A percentile compares a stretch with the other conserved stretches of the same genome.
phyloP scores from a whole-genome alignment of 2,888 invertebrate genomes.

The Drosophila tanythrix region DNA sequence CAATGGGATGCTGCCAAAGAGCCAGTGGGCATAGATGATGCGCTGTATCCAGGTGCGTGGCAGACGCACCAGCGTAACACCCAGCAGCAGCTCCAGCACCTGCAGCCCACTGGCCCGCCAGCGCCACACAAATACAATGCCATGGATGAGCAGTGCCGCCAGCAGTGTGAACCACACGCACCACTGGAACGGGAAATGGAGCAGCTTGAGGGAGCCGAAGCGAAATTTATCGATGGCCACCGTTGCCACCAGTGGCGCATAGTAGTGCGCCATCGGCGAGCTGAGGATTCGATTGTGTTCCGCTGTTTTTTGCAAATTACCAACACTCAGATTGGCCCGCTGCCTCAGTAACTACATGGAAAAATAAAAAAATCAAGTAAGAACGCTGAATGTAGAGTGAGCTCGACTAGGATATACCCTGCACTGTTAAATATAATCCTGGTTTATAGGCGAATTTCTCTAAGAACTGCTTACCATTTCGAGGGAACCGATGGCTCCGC shows the following conservation, averaged over 20 bases:
- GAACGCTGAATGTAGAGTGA: background rate
- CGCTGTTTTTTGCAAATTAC: conserved; percentile 63
- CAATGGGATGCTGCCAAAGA: conserved; percentile 57
- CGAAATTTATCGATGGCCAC: conserved; percentile 47
- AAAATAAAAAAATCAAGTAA: background rate
- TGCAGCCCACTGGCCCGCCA: conserved; percentile 37
- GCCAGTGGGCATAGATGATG: conserved; percentile 60
- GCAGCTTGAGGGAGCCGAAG: conserved; percentile 43
- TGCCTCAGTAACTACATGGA: conserved; percentile 40
- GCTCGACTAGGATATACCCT: background rate
- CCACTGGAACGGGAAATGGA: conserved; percentile 60
- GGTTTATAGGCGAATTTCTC: background rate
- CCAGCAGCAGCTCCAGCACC: conserved; percentile 57
- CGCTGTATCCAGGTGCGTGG: conserved; percentile 58
- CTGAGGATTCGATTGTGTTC: conserved; percentile 47
- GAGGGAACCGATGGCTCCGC: conserved; percentile 42
- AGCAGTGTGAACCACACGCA: conserved; percentile 55
- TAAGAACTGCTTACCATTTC: conserved; percentile 51
- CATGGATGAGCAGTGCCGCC: conserved; percentile 38
- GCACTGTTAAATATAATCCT: background rate
- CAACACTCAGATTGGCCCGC: conserved; percentile 63
- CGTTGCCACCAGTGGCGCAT: conserved; percentile 58
- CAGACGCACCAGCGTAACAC: conserved; percentile 33
- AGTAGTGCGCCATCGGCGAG: conserved; percentile 65
- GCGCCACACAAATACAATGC: conserved; percentile 38